These are phyloP conservation scores for Vipera latastei DNA, from an alignment of 2,797 vertebrate species.

Conservation along the genomic window DNA sequence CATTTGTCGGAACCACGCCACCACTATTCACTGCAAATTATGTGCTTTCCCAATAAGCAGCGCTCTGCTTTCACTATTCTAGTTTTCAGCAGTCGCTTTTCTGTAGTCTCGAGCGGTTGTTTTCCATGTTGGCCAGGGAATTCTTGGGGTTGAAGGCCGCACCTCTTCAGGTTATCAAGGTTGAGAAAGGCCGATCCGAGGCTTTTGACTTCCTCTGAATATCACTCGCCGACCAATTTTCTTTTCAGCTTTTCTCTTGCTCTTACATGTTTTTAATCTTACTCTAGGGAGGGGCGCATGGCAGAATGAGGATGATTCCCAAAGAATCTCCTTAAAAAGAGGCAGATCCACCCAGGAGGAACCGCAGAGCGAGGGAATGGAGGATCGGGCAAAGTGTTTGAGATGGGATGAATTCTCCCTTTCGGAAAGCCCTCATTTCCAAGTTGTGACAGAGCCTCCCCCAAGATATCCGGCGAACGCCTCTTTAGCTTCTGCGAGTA, in stretches of 20 bases:
- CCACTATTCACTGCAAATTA: too few relatives aligned
- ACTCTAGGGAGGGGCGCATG: background rate
- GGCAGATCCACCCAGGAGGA: background rate
- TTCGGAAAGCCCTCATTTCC: background rate
- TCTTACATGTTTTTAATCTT: background rate
- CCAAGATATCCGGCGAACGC: background rate
- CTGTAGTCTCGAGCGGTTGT: too few relatives aligned
- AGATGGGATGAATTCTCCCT: background rate
- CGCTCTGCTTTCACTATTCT: too few relatives aligned
- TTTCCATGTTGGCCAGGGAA: too few relatives aligned
- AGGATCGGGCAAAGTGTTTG: background rate
- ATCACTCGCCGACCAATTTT: background rate
- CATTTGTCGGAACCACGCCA: too few relatives aligned
- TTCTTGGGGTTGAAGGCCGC: too few relatives aligned
- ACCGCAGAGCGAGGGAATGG: background rate
- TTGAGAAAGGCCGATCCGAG: too few relatives aligned
- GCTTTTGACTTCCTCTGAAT: background rate
- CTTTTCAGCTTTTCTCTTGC: background rate
- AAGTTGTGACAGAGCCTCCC: rapidly evolving
- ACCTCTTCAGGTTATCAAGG: too few relatives aligned
- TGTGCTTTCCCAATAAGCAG: too few relatives aligned
- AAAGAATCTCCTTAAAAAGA: background rate
- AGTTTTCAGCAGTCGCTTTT: too few relatives aligned
- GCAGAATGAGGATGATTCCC: background rate
- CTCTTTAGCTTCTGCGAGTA: background rate